Base-by-base conservation (phyloP, 2,888 invertebrate genomes). In the Aromia moschata region DNA sequence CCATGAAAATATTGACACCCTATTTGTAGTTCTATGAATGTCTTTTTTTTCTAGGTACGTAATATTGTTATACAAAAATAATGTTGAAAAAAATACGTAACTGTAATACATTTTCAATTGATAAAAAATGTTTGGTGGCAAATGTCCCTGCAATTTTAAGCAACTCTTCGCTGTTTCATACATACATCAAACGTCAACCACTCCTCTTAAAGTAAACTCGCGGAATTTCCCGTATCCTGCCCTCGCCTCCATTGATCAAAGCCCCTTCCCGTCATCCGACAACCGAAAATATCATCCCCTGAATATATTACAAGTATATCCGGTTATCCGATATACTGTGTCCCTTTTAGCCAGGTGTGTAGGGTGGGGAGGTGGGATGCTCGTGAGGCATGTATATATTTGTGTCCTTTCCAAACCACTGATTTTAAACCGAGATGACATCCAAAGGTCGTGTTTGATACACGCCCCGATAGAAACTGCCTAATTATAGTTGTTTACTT, bases 221-320 rank as follows among this genome's bases (percentile, higher is more conserved):
- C 25, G 7, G 25, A 25, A 7, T 25, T 5, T 25, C 25, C 3
- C 25, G 10, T 1, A 1, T 45, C 45, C 45, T 16, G 33, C 10
- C n/a, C n/a, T 47, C 36, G 36, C 47, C 47, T 36, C 47, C 15
- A 40, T 36, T 12, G 15, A 14, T 20, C 44, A 17, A 53, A 31
- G 45, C 56, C 47, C 17, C 18, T 51, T n/a, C 46, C 62, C 51
- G 37, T 33, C 47, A 54, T 25, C 16, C 36, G 46, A 52, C 53
- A 60, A 68, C 61, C 65, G 65, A 58, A 58, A 64, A 67, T 65
- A 68, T 69, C 64, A 69, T 64, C 65, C 67, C 58, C 61, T 64
- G 72, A 70, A 72, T 72, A 72, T 59, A 71, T 71, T 69, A 70
- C 67, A 65, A 64, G 67, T 66, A 66, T 63, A 66, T 68, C 65